phyloP scores from a whole-genome alignment of 92 coral and sea anemone genomes.

The Montipora capitata region DNA sequence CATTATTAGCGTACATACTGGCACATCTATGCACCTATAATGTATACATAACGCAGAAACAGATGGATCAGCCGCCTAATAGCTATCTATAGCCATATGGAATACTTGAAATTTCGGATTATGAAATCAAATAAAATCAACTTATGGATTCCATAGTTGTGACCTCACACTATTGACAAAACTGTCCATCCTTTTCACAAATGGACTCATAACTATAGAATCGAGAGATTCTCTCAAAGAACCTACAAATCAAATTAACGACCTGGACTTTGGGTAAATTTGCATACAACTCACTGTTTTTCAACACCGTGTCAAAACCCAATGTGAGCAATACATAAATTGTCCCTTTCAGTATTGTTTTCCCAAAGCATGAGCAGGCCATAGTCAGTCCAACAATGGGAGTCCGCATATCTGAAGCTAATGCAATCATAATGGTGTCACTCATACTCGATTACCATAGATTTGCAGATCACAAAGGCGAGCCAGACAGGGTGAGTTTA shows the following conservation, averaged over 20 bases:
- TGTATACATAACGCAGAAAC: not conserved
- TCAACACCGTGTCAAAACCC: slow-evolving; percentile 15
- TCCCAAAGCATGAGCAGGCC: slow-evolving; percentile 34
- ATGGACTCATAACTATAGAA: not conserved
- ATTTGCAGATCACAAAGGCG: slow-evolving; percentile 31
- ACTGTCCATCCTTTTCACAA: slow-evolving; percentile 1
- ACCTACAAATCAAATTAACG: slow-evolving; percentile 15
- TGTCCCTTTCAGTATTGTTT: not conserved
- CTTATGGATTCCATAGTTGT: not conserved
- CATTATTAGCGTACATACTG: not conserved
- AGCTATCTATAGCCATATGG: not conserved
- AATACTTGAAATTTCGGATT: slow-evolving; percentile 1
- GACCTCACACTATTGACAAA: slow-evolving; percentile 2
- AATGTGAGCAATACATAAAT: slow-evolving; percentile 17
- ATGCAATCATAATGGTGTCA: slow-evolving; percentile 32
- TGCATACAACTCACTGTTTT: not conserved
- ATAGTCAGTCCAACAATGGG: slow-evolving; percentile 31
- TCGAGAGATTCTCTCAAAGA: slow-evolving; percentile 9
- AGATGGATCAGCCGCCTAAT: slow-evolving; percentile 4
- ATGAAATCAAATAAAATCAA: not conserved
- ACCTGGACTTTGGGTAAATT: slow-evolving; percentile 1
- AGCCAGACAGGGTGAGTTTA: slow-evolving; percentile 12
- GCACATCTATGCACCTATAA: not conserved
- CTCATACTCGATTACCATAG: slow-evolving; percentile 28
- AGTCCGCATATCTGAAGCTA: slow-evolving; percentile 33